These are phyloP conservation scores for Pocillopora verrucosa DNA, from an alignment of 64 coral and sea anemone genomes.

Conservation along the genomic window DNA sequence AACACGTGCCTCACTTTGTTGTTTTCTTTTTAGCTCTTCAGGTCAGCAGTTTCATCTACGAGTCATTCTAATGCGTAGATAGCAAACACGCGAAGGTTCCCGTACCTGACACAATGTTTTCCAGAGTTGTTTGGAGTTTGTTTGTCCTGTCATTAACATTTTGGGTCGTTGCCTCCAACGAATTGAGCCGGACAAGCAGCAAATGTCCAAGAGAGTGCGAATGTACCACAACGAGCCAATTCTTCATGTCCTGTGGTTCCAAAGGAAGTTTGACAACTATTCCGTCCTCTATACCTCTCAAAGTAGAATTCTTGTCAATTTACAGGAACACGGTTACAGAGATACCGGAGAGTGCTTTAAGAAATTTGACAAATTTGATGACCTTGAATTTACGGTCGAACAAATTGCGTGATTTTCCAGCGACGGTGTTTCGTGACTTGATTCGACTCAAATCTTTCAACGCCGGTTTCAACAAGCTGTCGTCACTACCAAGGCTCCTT, in stretches of 20 bases:
- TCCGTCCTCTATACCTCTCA: conserved; percentile 52
- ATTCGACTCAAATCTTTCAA: conserved; percentile 64
- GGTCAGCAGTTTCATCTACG: not conserved
- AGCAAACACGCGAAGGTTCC: not conserved
- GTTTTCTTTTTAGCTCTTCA: not conserved
- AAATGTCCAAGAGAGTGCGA: conserved; percentile 36
- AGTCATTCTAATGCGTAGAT: not conserved
- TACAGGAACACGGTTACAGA: conserved; percentile 61
- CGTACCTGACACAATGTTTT: not conserved
- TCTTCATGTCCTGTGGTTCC: conserved; percentile 45
- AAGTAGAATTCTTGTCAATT: conserved; percentile 70
- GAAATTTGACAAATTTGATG: conserved; percentile 67
- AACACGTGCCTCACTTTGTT: conserved; percentile 22
- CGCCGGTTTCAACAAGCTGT: conserved; percentile 71
- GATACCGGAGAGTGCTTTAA: conserved; percentile 50
- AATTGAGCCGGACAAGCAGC: not conserved
- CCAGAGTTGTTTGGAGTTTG: conserved; percentile 13
- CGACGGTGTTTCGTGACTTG: conserved; percentile 75
- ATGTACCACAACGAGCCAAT: conserved; percentile 5
- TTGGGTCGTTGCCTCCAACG: not conserved
- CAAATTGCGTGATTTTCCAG: conserved; percentile 58
- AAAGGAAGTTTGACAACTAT: conserved; percentile 34
- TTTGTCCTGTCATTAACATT: not conserved
- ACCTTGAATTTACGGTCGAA: conserved; percentile 73
- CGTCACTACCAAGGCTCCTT: conserved; percentile 50